Conservation (phyloP, 2,888 invertebrate species). For the Carabus problematicus region DNA sequence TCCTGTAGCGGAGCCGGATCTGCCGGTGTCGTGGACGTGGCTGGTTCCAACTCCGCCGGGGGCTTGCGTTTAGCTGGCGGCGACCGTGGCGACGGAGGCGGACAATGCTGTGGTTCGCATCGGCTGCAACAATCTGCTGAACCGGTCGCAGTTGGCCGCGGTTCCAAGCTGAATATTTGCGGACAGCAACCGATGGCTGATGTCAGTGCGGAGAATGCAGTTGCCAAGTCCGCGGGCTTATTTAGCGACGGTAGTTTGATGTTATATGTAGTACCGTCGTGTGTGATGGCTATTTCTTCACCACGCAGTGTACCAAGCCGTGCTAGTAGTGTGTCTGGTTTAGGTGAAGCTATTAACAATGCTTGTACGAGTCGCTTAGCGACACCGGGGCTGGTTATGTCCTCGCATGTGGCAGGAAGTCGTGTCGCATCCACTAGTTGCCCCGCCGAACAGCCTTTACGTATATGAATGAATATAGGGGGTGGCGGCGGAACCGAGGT, state of each 20-base stretch:
- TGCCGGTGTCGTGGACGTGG: constrained; percentile 70
- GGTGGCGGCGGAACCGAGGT: constrained; percentile 61
- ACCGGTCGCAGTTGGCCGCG: constrained; percentile 29
- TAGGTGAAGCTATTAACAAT: constrained; percentile 54
- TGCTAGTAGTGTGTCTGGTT: constrained; percentile 55
- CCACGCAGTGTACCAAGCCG: constrained; percentile 53
- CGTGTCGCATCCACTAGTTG: constrained; percentile 61
- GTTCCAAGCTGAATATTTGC: constrained; percentile 62
- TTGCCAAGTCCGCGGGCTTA: constrained; percentile 58
- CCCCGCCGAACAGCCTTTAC: constrained; percentile 63
- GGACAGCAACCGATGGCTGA: constrained; percentile 65
- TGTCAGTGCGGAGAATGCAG: constrained; percentile 63
- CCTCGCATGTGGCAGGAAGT: constrained; percentile 62
- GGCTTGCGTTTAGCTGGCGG: constrained; percentile 52
- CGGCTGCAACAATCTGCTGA: constrained; percentile 17
- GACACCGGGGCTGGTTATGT: constrained; percentile 58
- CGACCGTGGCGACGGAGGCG: constrained; percentile 59
- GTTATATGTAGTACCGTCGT: constrained; percentile 61
- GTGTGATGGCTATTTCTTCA: constrained; percentile 55
- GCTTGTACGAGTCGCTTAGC: constrained; percentile 54
- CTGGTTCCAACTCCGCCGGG: constrained; percentile 67
- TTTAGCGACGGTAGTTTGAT: constrained; percentile 64
- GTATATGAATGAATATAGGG: constrained; percentile 63
- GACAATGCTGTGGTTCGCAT: constrained; percentile 34
- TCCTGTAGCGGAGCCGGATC: constrained; percentile 58